Evolutionary conservation across 2,113 vertebrate species (phyloP), one percentile per base, ranked within the genome.

Genomic region (Gnathonemus longibarbis): DNA sequence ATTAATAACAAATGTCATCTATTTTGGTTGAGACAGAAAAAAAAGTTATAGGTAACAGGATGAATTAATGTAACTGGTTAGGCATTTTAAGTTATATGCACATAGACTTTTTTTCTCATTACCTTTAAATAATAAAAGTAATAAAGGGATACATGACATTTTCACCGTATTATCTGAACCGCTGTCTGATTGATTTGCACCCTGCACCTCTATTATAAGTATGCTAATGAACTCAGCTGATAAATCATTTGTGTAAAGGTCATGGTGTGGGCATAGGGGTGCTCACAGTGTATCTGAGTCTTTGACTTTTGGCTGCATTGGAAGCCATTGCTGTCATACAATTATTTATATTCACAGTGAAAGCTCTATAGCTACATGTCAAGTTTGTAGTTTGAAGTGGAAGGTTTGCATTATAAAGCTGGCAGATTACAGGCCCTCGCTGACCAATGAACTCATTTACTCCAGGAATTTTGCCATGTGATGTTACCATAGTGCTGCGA

Each of bases 1-100:
- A 94, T 95, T 95, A 90, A 94, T 95, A 95, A 93, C 88, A 92
- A 89, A 92, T 90, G 66, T 87, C 89, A 91, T 88, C 89, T 91
- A 88, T 88, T 83, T 83, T 88, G 90, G 87, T 74, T 88, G 83
- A 85, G 85, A 49, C 89, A 80, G 15, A 70, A 84, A 90, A 87
- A 31, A 74, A 74, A 90, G 83, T 91, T 10, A 45, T 83, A 49
- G 46, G 58, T 90, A 90, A 91, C 90, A 88, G 90, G 88, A 53
- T 92, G 27, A 91, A 92, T 88, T 70, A 52, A 58, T 84, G 89
- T 91, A 84, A 42, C 80, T 45, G 27, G 49, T 35, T 56, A 15
- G 21, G 52, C 35, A 84, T 89, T 84, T 89, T 35, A 84, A 39
- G 48, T 89, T 84, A 83, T 56, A 56, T 39, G 89, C 27, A 77